These are phyloP conservation scores for Eupithecia tripunctaria DNA, from an alignment of 2,888 invertebrate genomes.

Conservation along the genomic window DNA sequence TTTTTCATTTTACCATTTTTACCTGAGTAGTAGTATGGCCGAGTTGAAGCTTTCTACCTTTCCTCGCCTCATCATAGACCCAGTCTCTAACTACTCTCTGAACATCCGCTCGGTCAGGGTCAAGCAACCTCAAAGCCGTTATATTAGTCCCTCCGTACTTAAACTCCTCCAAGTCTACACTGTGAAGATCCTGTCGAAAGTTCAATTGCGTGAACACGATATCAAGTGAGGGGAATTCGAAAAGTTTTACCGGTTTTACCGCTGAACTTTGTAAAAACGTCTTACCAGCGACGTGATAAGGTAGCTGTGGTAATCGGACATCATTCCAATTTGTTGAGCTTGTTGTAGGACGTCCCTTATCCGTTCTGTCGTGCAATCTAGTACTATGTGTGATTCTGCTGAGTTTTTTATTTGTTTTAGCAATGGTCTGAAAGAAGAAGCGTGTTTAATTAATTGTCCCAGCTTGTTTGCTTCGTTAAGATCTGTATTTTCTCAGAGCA, in stretches of 20 bases:
- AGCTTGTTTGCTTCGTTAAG: conserved; percentile 4
- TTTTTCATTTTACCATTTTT: conserved; percentile 39
- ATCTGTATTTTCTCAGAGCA: neutral
- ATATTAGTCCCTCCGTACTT: conserved; percentile 98
- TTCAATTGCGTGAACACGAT: conserved; percentile 43
- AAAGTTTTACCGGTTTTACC: conserved; percentile 41
- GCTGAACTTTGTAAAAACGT: conserved; percentile 45
- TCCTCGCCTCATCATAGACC: conserved; percentile 90
- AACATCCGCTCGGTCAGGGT: conserved; percentile 92
- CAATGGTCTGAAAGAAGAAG: conserved; percentile 87
- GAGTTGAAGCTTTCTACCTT: conserved; percentile 85
- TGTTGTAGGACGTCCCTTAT: conserved; percentile 95
- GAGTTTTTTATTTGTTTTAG: conserved; percentile 96
- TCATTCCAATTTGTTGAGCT: conserved; percentile 98
- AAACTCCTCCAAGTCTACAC: conserved; percentile 96
- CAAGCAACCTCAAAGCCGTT: conserved; percentile 95
- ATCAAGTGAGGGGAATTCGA: conserved; percentile 26
- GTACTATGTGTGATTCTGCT: conserved; percentile 94
- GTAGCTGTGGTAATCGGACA: conserved; percentile 97
- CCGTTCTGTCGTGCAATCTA: conserved; percentile 94
- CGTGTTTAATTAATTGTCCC: conserved; percentile 1
- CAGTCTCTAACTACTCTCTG: conserved; percentile 91
- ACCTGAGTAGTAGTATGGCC: conserved; percentile 85
- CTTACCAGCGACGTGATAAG: conserved; percentile 95
- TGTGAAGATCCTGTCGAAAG: conserved; percentile 91